Evolutionary conservation across 2,888 invertebrate species (phyloP), one percentile per base, ranked within the genome.

Genomic region (Tipula vernalis): DNA sequence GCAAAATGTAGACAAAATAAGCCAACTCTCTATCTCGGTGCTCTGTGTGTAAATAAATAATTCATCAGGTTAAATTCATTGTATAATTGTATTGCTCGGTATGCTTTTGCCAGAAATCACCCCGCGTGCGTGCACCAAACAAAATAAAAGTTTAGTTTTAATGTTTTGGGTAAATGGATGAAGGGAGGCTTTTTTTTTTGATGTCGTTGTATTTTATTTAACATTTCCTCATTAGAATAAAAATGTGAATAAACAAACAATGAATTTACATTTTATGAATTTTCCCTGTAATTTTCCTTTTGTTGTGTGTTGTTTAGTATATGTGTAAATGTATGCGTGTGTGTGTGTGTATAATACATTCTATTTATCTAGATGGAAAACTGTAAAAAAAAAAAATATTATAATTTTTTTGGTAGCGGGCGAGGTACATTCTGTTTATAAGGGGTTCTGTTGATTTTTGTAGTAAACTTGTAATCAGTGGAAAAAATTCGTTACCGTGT

Each of bases 211-310:
- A 15, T 39, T 51, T 71, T 71, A 28, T 71, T 18, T 71, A 71
- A 71, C 71, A 71, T 71, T 71, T 71, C 71, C 71, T 71, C 71
- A 71, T 71, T 71, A 71, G 71, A 71, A 71, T 71, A 71, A 71
- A 71, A 71, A 71, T 71, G 71, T 71, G 71, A 71, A 71, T 71
- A 71, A 71, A 28, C 71, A 71, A 71, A 71, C 71, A 71, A 71
- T 71, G 71, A 28, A 71, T 71, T 71, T 71, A 71, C 71, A 71
- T 71, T 71, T 51, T 51, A 51, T 51, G 51, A 51, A 51, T 15
- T 51, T 71, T 71, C 71, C 71, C 71, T 71, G 71, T 71, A 71
- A 71, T 71, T 71, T 71, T 71, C 71, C 28, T 71, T 71, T 71
- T 71, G 71, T 71, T 71, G 28, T 71, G 2, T 28, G 51, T 47